Evolutionary conservation across 2,113 vertebrate species (phyloP).

Genomic region (Misgurnus anguillicaudatus): DNA sequence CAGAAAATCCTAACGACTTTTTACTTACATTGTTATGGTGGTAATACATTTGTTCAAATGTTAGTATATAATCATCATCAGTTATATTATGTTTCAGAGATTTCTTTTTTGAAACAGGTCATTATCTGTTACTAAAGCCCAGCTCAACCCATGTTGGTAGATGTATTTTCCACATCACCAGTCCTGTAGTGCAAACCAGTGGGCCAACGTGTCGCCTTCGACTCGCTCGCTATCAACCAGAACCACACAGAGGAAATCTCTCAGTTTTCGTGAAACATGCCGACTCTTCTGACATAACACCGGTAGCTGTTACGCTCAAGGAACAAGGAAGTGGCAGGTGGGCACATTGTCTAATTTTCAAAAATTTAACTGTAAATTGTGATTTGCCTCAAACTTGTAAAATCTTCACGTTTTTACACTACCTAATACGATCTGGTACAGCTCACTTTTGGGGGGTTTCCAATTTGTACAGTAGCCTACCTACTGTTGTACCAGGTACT

Average conservation of each 20-base stretch:
- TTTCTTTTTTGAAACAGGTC: conserved; percentile 61
- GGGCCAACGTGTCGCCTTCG: conserved; percentile 62
- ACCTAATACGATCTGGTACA: too few relatives aligned
- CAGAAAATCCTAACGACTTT: too few relatives aligned
- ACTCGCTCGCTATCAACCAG: conserved; percentile 66
- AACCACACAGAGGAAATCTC: conserved; percentile 65
- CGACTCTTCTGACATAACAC: conserved; percentile 42
- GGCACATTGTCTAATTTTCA: conserved; percentile 5
- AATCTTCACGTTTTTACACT: too few relatives aligned
- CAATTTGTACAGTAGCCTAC: too few relatives aligned
- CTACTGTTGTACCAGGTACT: too few relatives aligned
- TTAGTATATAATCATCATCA: neutral
- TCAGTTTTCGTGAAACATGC: conserved; percentile 63
- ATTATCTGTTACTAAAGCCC: conserved; percentile 70
- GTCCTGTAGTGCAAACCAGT: conserved; percentile 66
- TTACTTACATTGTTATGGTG: too few relatives aligned
- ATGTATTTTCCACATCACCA: conserved; percentile 71
- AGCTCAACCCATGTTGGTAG: conserved; percentile 52
- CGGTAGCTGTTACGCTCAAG: conserved; percentile 50
- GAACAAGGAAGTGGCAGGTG: conserved; percentile 60
- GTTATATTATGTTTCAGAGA: neutral
- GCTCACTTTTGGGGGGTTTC: too few relatives aligned
- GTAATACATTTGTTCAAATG: too few relatives aligned
- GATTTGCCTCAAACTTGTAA: neutral
- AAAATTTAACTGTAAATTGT: neutral